Evolutionary conservation across 2,113 vertebrate species (phyloP).

Genomic region (Chrysemys picta): DNA sequence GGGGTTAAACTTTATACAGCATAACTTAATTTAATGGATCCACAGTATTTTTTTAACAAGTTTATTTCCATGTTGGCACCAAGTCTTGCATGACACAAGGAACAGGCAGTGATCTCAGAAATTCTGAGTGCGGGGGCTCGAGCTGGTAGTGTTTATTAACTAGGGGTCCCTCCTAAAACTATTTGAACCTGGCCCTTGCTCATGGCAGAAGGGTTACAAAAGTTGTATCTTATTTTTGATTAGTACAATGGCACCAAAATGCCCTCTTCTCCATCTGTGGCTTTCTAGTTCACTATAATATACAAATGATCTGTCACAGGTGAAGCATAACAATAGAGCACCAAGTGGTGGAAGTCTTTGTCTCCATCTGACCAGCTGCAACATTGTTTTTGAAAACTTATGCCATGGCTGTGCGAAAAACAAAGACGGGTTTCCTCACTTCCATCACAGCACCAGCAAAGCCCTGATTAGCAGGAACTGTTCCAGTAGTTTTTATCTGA

Average conservation of each 20-base stretch:
- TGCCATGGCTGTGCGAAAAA: neutral
- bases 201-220: neutral
- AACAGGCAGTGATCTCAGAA: neutral
- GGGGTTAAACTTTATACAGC: neutral
- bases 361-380: neutral
- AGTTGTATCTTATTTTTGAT: neutral
- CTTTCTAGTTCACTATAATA: neutral
- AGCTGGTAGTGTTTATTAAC: neutral
- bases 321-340: neutral
- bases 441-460: neutral
- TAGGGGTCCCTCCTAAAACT: neutral
- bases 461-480: neutral
- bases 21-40: neutral
- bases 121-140: neutral
- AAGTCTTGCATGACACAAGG: neutral
- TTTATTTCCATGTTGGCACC: neutral
- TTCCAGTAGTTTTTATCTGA: neutral
- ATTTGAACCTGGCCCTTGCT: neutral
- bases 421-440: neutral
- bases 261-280: neutral
- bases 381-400: neutral
- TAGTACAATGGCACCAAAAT: neutral
- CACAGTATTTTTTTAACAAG: neutral
- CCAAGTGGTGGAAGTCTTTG: neutral
- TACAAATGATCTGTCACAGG: neutral